Evolutionary conservation across 2,797 vertebrate species (phyloP).

Genomic region (Anas bahamensis): DNA sequence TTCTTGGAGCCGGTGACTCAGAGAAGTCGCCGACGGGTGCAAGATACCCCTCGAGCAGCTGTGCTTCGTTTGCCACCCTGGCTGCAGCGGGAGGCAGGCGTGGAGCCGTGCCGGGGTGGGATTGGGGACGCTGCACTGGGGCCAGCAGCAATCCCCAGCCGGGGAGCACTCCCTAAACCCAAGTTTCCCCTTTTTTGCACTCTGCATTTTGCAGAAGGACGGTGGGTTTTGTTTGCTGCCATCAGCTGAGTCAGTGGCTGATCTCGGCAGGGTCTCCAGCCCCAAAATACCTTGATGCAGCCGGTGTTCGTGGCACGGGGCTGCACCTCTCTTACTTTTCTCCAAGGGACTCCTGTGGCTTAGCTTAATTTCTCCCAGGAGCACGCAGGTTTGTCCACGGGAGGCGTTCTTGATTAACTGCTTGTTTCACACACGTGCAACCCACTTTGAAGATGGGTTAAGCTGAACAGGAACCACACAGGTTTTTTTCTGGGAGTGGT

Average conservation of each 20-base stretch:
- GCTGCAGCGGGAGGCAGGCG: background rate
- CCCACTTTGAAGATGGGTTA: background rate
- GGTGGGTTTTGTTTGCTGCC: background rate
- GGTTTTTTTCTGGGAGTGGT: background rate
- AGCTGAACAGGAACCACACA: background rate
- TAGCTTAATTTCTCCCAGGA: background rate
- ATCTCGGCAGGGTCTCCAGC: background rate
- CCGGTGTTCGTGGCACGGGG: background rate
- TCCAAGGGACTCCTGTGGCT: background rate
- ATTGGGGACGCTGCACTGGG: accelerated
- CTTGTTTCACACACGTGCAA: background rate
- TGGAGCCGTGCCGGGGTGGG: background rate
- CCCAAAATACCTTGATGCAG: accelerated
- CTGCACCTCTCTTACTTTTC: background rate
- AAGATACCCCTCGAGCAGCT: background rate
- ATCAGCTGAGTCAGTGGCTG: background rate
- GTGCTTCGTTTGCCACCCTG: background rate
- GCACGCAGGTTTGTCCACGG: background rate
- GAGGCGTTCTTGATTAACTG: background rate
- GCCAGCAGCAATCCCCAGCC: background rate
- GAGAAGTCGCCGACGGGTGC: background rate
- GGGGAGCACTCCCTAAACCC: background rate
- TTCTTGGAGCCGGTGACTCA: background rate
- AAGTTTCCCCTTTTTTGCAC: background rate
- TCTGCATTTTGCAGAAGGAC: background rate